phyloP scores from a whole-genome alignment of 30 jellyfish, hydroid and myxozoan genomes.

The Clytia hemisphaerica region DNA sequence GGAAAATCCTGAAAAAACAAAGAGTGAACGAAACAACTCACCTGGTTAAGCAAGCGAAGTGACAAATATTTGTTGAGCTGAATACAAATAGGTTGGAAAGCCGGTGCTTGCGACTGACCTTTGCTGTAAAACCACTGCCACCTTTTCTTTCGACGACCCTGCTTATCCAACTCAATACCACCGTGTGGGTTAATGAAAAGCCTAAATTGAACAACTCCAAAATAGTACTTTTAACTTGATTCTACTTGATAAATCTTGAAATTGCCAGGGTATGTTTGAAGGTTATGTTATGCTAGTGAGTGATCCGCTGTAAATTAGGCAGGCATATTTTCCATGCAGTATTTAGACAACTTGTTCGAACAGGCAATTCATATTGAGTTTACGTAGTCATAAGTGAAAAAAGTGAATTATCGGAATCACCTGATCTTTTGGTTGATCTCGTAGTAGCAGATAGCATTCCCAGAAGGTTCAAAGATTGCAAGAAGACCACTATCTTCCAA shows the following conservation, averaged over 20 bases:
- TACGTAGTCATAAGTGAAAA: too few species aligned
- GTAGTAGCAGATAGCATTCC: slow-evolving; percentile 64
- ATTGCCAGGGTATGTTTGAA: too few species aligned
- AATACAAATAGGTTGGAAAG: slow-evolving; percentile 87
- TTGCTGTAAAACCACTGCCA: slow-evolving; percentile 84
- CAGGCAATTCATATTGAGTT: too few species aligned
- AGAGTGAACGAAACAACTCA: slow-evolving; percentile 1
- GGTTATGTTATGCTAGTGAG: too few species aligned
- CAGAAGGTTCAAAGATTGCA: slow-evolving; percentile 84
- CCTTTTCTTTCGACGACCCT: slow-evolving; percentile 53
- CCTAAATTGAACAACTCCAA: slow-evolving; percentile 47
- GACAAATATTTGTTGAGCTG: slow-evolving; percentile 69
- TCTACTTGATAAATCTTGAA: too few species aligned
- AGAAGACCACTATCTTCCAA: slow-evolving; percentile 52
- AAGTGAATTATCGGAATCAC: too few species aligned
- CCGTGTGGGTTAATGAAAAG: slow-evolving; percentile 61
- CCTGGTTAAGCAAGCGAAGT: slow-evolving; percentile 89
- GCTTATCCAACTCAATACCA: slow-evolving; percentile 74
- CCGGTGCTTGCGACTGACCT: slow-evolving; percentile 89
- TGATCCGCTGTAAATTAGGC: too few species aligned
- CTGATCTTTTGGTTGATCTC: slow-evolving; percentile 10
- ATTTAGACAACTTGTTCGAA: too few species aligned
- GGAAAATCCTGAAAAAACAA: too few species aligned
- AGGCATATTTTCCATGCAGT: too few species aligned
- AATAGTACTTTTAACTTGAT: too few species aligned